A percentile compares a stretch with the other conserved stretches of the same genome.
Conservation (phyloP, 2,113 vertebrate genomes). For the Mus spicilegus region DNA sequence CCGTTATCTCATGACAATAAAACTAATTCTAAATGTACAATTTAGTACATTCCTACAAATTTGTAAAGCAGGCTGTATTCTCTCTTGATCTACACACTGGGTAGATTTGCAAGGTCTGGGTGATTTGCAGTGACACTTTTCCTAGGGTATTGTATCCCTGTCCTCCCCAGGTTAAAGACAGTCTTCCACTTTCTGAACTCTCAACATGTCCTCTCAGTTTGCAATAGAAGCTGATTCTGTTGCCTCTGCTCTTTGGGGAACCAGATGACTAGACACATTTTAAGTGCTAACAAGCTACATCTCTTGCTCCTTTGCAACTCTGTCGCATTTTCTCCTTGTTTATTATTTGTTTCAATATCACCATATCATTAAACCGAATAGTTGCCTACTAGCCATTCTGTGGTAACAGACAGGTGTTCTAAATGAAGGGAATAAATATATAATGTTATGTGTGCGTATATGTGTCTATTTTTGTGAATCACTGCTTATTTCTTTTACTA, state of each 20-base stretch:
- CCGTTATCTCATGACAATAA: slow-evolving; percentile 40
- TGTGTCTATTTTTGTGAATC: neutral
- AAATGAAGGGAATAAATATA: neutral
- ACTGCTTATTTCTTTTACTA: neutral
- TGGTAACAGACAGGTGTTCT: neutral
- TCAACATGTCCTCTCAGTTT: neutral
- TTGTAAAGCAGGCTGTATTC: slow-evolving; percentile 23
- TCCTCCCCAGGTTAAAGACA: slow-evolving; percentile 37
- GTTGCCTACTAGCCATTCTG: neutral
- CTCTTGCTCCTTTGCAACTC: slow-evolving; percentile 17
- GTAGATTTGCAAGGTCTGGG: neutral
- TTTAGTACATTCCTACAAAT: slow-evolving; percentile 44
- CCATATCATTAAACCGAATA: neutral
- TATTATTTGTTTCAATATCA: slow-evolving; percentile 30
- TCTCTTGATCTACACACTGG: slow-evolving; percentile 18
- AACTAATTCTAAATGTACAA: slow-evolving; percentile 52
- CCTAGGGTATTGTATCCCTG: neutral
- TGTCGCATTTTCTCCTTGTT: slow-evolving; percentile 2
- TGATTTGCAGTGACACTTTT: slow-evolving; percentile 37
- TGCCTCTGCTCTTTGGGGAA: slow-evolving; percentile 37
- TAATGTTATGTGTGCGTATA: neutral
- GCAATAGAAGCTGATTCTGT: neutral
- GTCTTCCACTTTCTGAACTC: slow-evolving; percentile 59
- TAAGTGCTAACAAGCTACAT: neutral
- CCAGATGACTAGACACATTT: slow-evolving; percentile 43